Evolutionary conservation across 2,797 vertebrate species (phyloP).

Genomic region (Tauraco hartlaubi): DNA sequence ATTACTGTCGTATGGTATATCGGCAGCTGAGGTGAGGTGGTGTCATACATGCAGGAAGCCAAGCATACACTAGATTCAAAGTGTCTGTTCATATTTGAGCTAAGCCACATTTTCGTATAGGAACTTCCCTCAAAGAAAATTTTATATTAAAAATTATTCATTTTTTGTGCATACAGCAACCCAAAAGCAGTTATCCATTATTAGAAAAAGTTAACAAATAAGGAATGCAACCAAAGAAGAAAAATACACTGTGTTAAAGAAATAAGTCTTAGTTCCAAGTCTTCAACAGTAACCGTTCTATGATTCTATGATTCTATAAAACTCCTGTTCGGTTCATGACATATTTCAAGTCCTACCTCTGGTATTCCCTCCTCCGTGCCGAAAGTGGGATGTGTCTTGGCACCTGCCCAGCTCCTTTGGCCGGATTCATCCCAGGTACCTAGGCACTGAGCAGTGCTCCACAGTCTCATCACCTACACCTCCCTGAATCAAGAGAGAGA

Average conservation of each 20-base stretch:
- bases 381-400: accelerated
- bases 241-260: background rate
- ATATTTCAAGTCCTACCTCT: background rate
- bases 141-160: background rate
- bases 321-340: background rate
- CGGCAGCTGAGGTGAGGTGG: background rate
- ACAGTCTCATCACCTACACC: background rate
- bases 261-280: background rate
- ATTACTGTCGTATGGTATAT: background rate
- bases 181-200: background rate
- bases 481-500: background rate
- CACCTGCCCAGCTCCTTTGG: background rate
- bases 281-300: too few relatives aligned
- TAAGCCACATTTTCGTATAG: background rate
- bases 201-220: background rate
- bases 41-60: background rate
- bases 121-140: background rate
- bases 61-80: background rate
- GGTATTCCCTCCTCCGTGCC: background rate
- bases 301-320: too few relatives aligned
- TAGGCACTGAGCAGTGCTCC: background rate
- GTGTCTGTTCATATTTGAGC: background rate
- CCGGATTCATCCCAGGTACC: background rate
- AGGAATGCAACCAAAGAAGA: background rate
- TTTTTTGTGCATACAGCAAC: background rate